Evolutionary conservation across 2,113 vertebrate species (phyloP), one percentile per base, ranked within the genome.

Genomic region (Cricetomys ansorgei): DNA sequence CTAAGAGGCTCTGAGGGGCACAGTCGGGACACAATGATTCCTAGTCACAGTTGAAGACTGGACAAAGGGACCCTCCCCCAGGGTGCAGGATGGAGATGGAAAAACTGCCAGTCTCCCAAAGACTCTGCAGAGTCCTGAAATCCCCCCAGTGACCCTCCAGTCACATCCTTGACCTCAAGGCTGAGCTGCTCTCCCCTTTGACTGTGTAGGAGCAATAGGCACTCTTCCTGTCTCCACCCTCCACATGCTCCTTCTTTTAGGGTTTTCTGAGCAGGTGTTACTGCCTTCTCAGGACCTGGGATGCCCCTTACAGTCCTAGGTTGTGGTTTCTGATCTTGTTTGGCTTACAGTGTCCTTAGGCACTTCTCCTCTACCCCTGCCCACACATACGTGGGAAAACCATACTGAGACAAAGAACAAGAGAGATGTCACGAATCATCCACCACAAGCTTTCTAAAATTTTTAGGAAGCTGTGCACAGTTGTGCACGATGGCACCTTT

Each of bases 21-120:
- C 70, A 59, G 88, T 79, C 65, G 73, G 95, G 96, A 97, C 92
- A 98, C 97, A 98, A 92, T 97, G 97, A 34, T 13, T 91, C 48
- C 77, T 81, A 98, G 97, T 98, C 72, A 96, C 88, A 93, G 88
- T 88, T 11, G 48, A 90, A 88, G 70, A 67, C 34, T 1, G 45
- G 94, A 94, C 73, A 97, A 94, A 94, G 62, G 0, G 67, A 64
- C 73, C 31, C 50, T 88, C 96, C 70, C 92, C 95, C 81, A 64
- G 80, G 0, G 16, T 57, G 21, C 27, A 62, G 55, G n/a, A 43
- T 21, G n/a, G 62, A 64, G 79, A n/a, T 34, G 73, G 92, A 81
- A 73, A 62, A 48, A 40, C 59, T 40, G 92, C 86, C 67, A 2
- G 84, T 72, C 27, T 43, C 73, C 79, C 75, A 90, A 59, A 29